Conservation (phyloP, 2,888 invertebrate genomes). For the Sialis fuliginosa region DNA sequence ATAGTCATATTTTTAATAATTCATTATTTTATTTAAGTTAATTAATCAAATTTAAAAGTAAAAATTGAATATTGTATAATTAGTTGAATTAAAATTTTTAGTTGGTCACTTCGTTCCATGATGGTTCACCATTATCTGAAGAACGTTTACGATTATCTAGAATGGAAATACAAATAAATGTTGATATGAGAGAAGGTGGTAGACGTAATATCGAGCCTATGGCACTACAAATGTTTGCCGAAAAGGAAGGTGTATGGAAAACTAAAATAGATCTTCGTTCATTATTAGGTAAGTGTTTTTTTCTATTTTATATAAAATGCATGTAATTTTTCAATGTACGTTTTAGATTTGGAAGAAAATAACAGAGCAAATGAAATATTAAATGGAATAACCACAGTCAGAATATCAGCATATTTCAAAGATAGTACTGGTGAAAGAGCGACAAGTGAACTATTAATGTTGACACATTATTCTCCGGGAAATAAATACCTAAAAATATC, state of each 20-base stretch:
- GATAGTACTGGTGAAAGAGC: conserved; percentile 52
- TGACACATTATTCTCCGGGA: conserved; percentile 65
- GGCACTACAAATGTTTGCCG: conserved; percentile 43
- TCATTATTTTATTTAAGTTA: conserved; percentile 1
- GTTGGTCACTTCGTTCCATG: conserved; percentile 79
- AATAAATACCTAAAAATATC: conserved; percentile 71
- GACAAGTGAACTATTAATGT: conserved; percentile 46
- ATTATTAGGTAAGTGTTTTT: conserved; percentile 30
- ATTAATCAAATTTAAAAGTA: conserved; percentile 2
- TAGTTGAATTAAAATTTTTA: conserved; percentile 19
- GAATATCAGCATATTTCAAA: conserved; percentile 45
- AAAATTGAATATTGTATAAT: conserved; percentile 1
- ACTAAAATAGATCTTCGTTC: conserved; percentile 57
- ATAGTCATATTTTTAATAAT: conserved; percentile 1
- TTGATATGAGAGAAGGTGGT: conserved; percentile 43
- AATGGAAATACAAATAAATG: conserved; percentile 46
- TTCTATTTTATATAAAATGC: neutral
- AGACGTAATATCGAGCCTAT: conserved; percentile 42
- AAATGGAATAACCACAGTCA: conserved; percentile 46
- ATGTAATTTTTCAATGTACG: neutral
- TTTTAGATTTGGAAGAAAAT: conserved; percentile 32
- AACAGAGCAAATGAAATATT: conserved; percentile 41
- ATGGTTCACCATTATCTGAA: conserved; percentile 60
- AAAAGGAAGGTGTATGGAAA: conserved; percentile 64
- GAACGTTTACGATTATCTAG: conserved; percentile 43